Conservation (phyloP, 2,888 invertebrate species). For the Lacanobia oleracea region DNA sequence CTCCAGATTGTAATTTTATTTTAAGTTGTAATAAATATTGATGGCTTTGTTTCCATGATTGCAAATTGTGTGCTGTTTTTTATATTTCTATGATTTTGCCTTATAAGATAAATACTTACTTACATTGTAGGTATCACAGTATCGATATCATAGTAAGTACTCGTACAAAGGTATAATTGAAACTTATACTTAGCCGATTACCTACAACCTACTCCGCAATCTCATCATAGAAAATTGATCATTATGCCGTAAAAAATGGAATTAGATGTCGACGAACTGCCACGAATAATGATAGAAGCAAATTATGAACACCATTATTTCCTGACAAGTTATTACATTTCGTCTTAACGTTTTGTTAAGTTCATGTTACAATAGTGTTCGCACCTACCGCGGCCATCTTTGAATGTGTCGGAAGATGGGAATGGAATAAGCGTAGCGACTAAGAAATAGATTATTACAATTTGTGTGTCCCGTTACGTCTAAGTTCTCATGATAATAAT, state of each 20-base stretch:
- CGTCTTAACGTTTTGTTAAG: conserved; percentile 55
- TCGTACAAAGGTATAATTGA: conserved; percentile 37
- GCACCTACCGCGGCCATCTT: conserved; percentile 57
- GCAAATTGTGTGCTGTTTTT: background rate
- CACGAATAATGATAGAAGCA: conserved; percentile 67
- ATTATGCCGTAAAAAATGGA: conserved; percentile 74
- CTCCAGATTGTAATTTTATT: background rate
- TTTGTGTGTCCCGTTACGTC: conserved; percentile 62
- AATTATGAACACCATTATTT: conserved; percentile 76
- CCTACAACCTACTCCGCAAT: conserved; percentile 49
- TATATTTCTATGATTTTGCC: background rate
- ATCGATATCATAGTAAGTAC: conserved; percentile 32
- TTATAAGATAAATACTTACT: background rate
- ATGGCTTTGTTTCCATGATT: background rate
- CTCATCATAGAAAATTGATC: conserved; percentile 79
- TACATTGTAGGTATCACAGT: background rate
- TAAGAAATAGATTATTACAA: conserved; percentile 66
- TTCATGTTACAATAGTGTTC: conserved; percentile 58
- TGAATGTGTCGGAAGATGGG: conserved; percentile 58
- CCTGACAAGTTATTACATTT: conserved; percentile 75
- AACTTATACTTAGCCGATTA: conserved; percentile 69
- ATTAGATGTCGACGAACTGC: conserved; percentile 83
- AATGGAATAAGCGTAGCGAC: conserved; percentile 65
- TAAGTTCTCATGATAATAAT: conserved; percentile 57
- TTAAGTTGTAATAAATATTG: background rate